A percentile compares a stretch with the other conserved stretches of the same genome.
These are phyloP conservation scores for Lycaena phlaeas DNA, from an alignment of 2,888 invertebrate species.

Conservation along the genomic window DNA sequence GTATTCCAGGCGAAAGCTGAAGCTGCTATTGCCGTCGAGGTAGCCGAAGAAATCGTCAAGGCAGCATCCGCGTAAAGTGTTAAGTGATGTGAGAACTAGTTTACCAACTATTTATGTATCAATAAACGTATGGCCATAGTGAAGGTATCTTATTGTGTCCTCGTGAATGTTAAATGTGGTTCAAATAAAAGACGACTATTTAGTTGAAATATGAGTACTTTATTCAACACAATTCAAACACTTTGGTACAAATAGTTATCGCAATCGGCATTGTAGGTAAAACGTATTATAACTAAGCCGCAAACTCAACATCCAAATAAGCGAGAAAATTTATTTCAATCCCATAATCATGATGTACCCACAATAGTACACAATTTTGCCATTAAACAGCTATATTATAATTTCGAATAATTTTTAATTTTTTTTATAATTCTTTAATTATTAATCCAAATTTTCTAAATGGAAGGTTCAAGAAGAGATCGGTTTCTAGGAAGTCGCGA, in stretches of 20 bases:
- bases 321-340: slow-evolving; percentile 33
- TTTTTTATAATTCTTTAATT: slow-evolving; percentile 40
- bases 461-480: slow-evolving; percentile 65
- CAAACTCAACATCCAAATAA: slow-evolving; percentile 51
- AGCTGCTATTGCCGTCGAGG: slow-evolving; percentile 94
- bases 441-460: slow-evolving; percentile 49
- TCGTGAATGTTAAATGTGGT: slow-evolving; percentile 1
- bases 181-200: slow-evolving; percentile 42
- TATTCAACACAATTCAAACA: slow-evolving; percentile 73
- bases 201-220: slow-evolving; percentile 68
- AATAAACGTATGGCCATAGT: slow-evolving; percentile 13
- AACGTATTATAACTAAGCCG: slow-evolving; percentile 40
- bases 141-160: neutral
- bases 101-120: slow-evolving; percentile 32
- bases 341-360: slow-evolving; percentile 14
- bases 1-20: slow-evolving; percentile 82
- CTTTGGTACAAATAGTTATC: slow-evolving; percentile 72
- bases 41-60: slow-evolving; percentile 93
- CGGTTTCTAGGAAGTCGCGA: slow-evolving; percentile 65
- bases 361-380: slow-evolving; percentile 21
- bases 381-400: slow-evolving; percentile 30
- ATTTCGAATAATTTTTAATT: slow-evolving; percentile 39
- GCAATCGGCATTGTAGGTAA: slow-evolving; percentile 49
- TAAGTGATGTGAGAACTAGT: slow-evolving; percentile 30
- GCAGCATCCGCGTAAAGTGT: slow-evolving; percentile 72